Evolutionary conservation across 2,888 invertebrate genomes (phyloP).

Genomic region (Quadroppia sp.): DNA sequence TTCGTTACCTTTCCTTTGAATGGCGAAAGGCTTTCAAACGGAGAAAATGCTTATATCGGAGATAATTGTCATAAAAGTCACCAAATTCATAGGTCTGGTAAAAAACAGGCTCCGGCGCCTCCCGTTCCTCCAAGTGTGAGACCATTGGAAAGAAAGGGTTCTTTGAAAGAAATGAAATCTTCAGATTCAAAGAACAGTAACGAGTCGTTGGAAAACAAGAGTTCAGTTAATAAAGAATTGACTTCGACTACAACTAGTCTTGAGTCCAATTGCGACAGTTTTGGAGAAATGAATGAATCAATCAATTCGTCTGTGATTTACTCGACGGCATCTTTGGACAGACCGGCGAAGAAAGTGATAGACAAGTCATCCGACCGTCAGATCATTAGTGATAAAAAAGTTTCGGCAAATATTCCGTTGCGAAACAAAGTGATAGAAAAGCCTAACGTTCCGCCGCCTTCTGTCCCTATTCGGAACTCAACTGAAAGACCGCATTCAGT

Average conservation of each 20-base stretch:
- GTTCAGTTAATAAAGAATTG: neutral
- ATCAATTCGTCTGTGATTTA: constrained; percentile 19
- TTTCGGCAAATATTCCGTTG: neutral
- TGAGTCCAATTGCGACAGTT: constrained; percentile 5
- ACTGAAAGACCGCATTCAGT: constrained; percentile 31
- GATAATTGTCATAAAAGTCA: constrained; percentile 61
- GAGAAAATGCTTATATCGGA: neutral
- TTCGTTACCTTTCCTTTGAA: neutral
- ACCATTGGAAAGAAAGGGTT: constrained; percentile 11
- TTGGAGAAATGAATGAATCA: neutral
- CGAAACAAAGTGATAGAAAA: constrained; percentile 38
- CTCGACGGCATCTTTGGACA: constrained; percentile 22
- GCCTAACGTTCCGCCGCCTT: constrained; percentile 34
- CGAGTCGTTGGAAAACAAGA: neutral
- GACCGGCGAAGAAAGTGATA: neutral
- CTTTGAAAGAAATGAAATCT: constrained; percentile 8
- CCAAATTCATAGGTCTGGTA: constrained; percentile 62
- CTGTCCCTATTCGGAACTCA: constrained; percentile 10
- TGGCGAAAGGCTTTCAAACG: constrained; percentile 22
- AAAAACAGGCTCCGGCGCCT: constrained; percentile 64
- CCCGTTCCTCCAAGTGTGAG: constrained; percentile 47
- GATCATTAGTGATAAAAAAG: constrained; percentile 3
- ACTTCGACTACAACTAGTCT: neutral
- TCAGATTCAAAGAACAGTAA: neutral
- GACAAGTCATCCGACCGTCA: neutral